Evolutionary conservation across 1,140 invertebrate species (phyloP).

Genomic region (Zeugodacus cucurbitae): DNA sequence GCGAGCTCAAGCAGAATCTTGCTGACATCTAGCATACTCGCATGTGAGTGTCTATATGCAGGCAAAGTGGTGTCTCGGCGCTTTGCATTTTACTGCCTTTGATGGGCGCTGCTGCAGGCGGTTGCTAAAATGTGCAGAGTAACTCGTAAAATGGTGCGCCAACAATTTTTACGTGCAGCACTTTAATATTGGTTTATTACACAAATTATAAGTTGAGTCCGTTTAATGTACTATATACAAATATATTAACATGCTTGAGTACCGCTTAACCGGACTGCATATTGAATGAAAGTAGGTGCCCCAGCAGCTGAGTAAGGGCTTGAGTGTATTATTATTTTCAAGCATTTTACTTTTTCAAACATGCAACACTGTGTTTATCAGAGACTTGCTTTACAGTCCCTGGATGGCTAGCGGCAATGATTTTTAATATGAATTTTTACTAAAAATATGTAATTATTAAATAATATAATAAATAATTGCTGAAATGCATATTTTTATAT

Average conservation of each 20-base stretch:
- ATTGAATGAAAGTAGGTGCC: constrained; percentile 35
- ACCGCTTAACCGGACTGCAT: background rate
- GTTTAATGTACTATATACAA: background rate
- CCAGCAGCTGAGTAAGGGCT: constrained; percentile 7
- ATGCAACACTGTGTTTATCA: background rate
- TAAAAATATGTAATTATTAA: too few relatives aligned
- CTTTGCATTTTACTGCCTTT: background rate
- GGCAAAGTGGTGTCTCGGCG: background rate
- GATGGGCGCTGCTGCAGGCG: background rate
- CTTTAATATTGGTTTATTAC: constrained; percentile 34
- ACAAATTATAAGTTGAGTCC: background rate
- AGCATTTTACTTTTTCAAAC: background rate
- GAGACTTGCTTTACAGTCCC: background rate
- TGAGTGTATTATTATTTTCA: background rate
- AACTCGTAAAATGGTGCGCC: constrained; percentile 27
- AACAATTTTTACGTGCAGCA: background rate
- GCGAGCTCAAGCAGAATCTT: background rate
- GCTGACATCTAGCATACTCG: background rate
- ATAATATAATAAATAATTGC: too few relatives aligned
- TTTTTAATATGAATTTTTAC: too few relatives aligned
- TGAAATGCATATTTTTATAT: too few relatives aligned
- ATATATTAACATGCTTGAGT: constrained; percentile 1
- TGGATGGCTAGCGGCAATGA: too few relatives aligned
- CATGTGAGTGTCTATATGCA: background rate
- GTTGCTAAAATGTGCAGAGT: background rate